Base-by-base conservation (phyloP, 2,113 vertebrate genomes). In the Thalassarche chlororhynchos region DNA sequence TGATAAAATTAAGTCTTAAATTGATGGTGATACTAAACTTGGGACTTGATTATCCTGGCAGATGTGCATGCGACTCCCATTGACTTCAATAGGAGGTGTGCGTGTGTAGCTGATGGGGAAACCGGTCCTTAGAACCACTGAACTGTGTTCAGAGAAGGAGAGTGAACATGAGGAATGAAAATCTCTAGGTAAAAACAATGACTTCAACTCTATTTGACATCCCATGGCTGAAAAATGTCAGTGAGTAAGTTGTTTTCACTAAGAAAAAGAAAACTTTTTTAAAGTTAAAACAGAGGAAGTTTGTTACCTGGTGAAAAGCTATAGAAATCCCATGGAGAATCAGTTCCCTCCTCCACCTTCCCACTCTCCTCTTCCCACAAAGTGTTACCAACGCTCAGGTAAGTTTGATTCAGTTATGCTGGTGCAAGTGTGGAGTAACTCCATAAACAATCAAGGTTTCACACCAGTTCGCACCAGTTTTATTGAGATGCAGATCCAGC, bases 1-100 rank as follows among this genome's bases (percentile, higher is more conserved):
- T 95, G n/a, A 93, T 93, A 89, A 93, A 97, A 96, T 97, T 96
- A 97, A 93, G 86, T 72, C 69, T 90, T 83, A 95, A 96, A 97
- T 95, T 95, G 86, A 96, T 96, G 77, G 61, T 79, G 72, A 92
- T 96, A 94, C 84, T 97, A 93, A 97, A 95, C 84, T 94, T 95
- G 84, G 57, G 97, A 57, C 76, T 95, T 95, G 92, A 97, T 97
- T 97, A 97, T 96, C 74, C 94, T 95, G 86, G 84, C 94, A 97
- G 94, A 96, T 96, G 94, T 92, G 90, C 55, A 40, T 58, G 68
- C 2, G 4, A 81, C 80, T 97, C 69, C 64, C 57, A 84, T 72
- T 94, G 80, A 96, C 92, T 95, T 95, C 90, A 92, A 52, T 57
- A 52, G 86, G 92, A 95, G 57, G 82, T 78, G 57, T 87, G 76